Base-by-base conservation (phyloP, 2,113 vertebrate genomes). In the Neodontobutis hainanensis region DNA sequence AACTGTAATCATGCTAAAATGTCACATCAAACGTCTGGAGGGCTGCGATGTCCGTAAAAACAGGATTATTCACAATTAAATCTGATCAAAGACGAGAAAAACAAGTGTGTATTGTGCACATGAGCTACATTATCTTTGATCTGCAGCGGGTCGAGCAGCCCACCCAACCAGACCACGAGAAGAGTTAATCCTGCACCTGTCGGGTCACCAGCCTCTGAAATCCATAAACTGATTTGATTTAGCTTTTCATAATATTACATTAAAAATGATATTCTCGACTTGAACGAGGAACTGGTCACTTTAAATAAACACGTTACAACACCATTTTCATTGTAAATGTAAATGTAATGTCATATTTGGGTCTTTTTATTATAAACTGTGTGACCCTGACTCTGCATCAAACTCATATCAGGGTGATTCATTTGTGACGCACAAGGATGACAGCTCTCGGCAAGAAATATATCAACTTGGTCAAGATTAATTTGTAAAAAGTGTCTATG, bases 101-200 rank as follows among this genome's bases (percentile, higher is more conserved):
- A 56, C 72, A 64, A 63, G 49, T 47, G 42, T 8, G 50, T 36
- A 51, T 12, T 8, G 49, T 46, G 40, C 63, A 51, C 44, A 9
- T 46, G 44, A 8, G 10, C 8, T 46, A 38, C 27, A 36, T 44
- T 3, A 38, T 67, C 43, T 76, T 46, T 73, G 59, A 82, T 77
- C 47, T 63, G 2, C 45, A 51, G 12, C 50, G 38, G 44, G 51
- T 57, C 59, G 35, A 62, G 53, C 73, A 44, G 67, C 75, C 61
- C 59, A 50, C 48, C 49, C 52, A 46, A 65, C 74, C 68, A 60
- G 14, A n/a, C 9, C 66, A 57, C 66, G 68, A 27, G 45, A 79
- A 72, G 66, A 61, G 43, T 46, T 76, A 78, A 82, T 80, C 77
- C 77, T 46, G 53, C 58, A 85, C 69, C 70, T 67, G 78, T 65